Evolutionary conservation across 2,113 vertebrate genomes (phyloP).

Genomic region (Hassar affinis): DNA sequence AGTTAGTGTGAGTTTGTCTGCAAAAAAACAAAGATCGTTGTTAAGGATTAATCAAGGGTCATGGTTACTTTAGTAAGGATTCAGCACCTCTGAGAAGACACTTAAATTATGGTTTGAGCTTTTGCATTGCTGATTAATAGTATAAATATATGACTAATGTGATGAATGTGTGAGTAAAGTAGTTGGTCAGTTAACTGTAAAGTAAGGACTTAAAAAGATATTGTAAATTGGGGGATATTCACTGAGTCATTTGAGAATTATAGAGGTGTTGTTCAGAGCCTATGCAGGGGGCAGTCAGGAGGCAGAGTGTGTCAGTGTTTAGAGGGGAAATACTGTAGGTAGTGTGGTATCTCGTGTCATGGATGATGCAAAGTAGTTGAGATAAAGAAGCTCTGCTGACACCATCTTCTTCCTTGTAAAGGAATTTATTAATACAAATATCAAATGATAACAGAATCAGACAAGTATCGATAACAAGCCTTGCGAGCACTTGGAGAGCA

Average conservation of each 20-base stretch:
- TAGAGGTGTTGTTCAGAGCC: not conserved
- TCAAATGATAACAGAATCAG: too few species aligned
- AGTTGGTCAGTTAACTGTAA: not conserved
- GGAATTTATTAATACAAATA: too few species aligned
- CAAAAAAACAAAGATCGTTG: not conserved
- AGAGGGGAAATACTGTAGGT: not conserved
- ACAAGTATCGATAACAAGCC: too few species aligned
- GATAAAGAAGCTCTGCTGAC: too few species aligned
- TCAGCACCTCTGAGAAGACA: not conserved
- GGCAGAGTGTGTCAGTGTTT: not conserved
- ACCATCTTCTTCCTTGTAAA: too few species aligned
- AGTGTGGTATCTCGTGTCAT: too few species aligned
- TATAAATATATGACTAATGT: not conserved
- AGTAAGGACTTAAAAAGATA: not conserved
- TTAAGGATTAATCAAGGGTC: not conserved
- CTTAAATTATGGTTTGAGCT: not conserved
- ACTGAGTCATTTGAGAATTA: not conserved
- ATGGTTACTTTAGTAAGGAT: not conserved
- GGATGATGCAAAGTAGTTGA: too few species aligned
- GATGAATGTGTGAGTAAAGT: not conserved
- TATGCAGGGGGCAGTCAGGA: not conserved
- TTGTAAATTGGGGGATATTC: not conserved
- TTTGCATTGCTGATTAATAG: not conserved
- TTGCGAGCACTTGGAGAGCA: too few species aligned
- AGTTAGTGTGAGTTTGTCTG: conserved; percentile 55